Conservation (phyloP, 2,888 invertebrate genomes). For the Cerastoderma edule region DNA sequence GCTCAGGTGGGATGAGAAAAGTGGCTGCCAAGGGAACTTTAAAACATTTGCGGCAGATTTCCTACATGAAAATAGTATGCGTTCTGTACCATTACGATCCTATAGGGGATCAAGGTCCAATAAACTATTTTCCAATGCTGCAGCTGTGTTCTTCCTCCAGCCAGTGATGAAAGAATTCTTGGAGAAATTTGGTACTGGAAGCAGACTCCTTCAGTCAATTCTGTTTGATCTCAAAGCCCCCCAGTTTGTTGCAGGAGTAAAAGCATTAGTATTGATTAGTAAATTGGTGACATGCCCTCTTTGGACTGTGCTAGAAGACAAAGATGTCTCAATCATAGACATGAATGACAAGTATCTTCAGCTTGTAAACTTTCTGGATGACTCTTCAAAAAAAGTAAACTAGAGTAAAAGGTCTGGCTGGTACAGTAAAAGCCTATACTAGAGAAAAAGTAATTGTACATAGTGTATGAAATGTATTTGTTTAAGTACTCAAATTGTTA, state of each 20-base stretch:
- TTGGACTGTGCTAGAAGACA: constrained; percentile 44
- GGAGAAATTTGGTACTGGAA: constrained; percentile 37
- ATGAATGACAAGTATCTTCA: too few species aligned
- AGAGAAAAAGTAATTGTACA: too few species aligned
- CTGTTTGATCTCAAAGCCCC: constrained; percentile 50
- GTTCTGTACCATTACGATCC: constrained; percentile 33
- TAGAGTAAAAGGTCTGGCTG: too few species aligned
- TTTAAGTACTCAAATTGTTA: too few species aligned
- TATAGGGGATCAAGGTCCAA: constrained; percentile 37
- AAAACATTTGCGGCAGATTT: constrained; percentile 26
- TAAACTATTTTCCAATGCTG: constrained; percentile 30
- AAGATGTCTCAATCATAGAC: too few species aligned
- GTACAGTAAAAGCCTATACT: too few species aligned
- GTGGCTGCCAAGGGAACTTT: constrained; percentile 35
- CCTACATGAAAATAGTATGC: constrained; percentile 20
- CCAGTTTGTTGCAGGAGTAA: constrained; percentile 58
- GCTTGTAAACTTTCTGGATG: too few species aligned
- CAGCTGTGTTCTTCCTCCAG: constrained; percentile 46
- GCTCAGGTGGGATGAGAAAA: constrained; percentile 50
- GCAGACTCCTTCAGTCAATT: constrained; percentile 48
- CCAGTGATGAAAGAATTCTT: constrained; percentile 45
- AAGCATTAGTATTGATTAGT: constrained; percentile 60
- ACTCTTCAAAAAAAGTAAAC: too few species aligned
- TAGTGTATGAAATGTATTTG: too few species aligned
- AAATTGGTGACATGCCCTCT: constrained; percentile 45